Percentiles rank a stretch among this genome's conserved stretches.
Evolutionary conservation across 92 coral and sea anemone species (phyloP).

Genomic region (Epizoanthus fatuus): DNA sequence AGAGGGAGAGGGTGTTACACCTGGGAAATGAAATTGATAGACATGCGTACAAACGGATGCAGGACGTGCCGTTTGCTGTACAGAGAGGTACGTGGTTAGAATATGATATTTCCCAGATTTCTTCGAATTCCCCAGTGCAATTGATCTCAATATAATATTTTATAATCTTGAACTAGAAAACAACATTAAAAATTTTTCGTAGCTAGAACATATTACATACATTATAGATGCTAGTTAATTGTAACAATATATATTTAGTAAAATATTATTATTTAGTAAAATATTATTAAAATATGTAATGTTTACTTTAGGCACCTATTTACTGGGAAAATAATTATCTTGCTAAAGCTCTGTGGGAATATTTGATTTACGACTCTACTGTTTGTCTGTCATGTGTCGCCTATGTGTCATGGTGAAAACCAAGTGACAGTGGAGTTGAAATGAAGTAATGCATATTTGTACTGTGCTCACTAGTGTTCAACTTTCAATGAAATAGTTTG

Average conservation of each 20-base stretch:
- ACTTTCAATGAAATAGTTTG: too few relatives aligned
- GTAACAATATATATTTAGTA: too few relatives aligned
- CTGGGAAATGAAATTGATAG: slow-evolving; percentile 86
- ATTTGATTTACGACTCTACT: neutral
- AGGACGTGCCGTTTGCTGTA: slow-evolving; percentile 89
- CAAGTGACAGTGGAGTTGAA: neutral
- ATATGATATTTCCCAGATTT: neutral
- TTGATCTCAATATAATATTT: too few relatives aligned
- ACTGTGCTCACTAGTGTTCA: too few relatives aligned
- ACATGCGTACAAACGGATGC: slow-evolving; percentile 89
- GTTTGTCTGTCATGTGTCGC: too few relatives aligned
- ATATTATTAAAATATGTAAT: neutral
- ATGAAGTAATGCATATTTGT: neutral
- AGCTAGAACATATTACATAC: too few relatives aligned
- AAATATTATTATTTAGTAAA: neutral
- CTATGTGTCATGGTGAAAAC: too few relatives aligned
- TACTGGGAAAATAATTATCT: neutral
- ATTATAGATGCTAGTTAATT: too few relatives aligned
- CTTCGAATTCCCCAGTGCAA: too few relatives aligned
- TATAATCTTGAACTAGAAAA: too few relatives aligned
- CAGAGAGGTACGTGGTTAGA: slow-evolving; percentile 79
- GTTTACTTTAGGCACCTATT: neutral
- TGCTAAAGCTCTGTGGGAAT: neutral
- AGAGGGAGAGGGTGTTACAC: slow-evolving; percentile 79
- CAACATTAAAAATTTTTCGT: too few relatives aligned